These are phyloP conservation scores for Nephrotoma flavescens DNA, from an alignment of 2,888 invertebrate species.

Conservation along the genomic window DNA sequence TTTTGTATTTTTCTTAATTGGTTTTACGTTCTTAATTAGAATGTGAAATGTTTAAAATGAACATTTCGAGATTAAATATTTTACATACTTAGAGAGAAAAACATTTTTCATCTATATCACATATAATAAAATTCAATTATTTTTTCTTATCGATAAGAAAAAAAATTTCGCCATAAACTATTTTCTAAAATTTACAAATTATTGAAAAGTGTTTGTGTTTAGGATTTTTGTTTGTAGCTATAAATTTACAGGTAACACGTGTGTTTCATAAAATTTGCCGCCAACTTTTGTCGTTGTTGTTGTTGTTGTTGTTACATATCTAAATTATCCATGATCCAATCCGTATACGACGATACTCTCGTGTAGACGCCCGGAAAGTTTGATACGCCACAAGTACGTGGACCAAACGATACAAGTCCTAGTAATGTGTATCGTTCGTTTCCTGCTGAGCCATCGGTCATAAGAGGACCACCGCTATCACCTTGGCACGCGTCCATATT, in stretches of 20 bases:
- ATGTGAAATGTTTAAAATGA: background rate
- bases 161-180: background rate
- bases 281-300: background rate
- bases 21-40: background rate
- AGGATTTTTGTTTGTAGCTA: background rate
- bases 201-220: background rate
- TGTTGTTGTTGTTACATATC: background rate
- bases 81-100: background rate
- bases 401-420: conserved; percentile 29
- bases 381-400: conserved; percentile 26
- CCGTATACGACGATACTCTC: conserved; percentile 26
- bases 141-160: background rate
- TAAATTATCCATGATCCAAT: conserved; percentile 28
- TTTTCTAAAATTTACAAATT: background rate
- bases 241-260: background rate
- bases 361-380: conserved; percentile 32
- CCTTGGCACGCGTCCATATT: conserved; percentile 31
- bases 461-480: conserved; percentile 31
- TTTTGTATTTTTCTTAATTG: background rate
- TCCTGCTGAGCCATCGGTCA: conserved; percentile 19
- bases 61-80: background rate
- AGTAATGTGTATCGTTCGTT: conserved; percentile 18
- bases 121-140: background rate
- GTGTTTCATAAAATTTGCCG: background rate
- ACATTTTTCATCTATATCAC: background rate